Conservation (phyloP, 2,797 vertebrate species). For the Nyctalus aviator region DNA sequence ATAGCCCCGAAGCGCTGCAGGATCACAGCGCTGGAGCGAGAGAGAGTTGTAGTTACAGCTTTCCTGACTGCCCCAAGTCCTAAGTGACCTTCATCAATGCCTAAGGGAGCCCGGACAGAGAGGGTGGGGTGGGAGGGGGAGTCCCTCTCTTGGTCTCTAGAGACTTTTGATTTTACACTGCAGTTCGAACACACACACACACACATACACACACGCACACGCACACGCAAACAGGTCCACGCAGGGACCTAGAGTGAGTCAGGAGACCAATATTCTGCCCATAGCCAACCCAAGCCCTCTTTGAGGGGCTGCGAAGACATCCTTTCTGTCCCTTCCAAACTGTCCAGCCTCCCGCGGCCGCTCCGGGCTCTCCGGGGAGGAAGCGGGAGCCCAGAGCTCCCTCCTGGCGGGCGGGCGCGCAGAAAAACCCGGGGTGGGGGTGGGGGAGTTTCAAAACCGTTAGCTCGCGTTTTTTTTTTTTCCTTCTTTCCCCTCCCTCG, state of each 20-base stretch:
- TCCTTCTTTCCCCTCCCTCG: conserved; percentile 43
- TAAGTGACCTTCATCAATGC: conserved; percentile 16
- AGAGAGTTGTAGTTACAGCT: not conserved
- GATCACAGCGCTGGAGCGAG: not conserved
- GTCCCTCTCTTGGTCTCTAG: not conserved
- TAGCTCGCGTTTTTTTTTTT: conserved; percentile 73
- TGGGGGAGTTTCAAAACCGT: conserved; percentile 85
- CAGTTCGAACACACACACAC: not conserved
- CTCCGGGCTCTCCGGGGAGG: not conserved
- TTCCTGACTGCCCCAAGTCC: not conserved
- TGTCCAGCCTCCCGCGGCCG: not conserved
- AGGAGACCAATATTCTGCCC: conserved; percentile 24
- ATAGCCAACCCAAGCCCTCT: not conserved
- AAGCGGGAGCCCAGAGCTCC: conserved; percentile 52
- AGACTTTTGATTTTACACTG: conserved; percentile 44
- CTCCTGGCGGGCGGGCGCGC: not conserved
- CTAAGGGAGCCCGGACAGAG: too few relatives aligned
- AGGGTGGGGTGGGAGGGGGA: too few relatives aligned
- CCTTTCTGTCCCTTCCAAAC: conserved; percentile 34
- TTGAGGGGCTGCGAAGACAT: conserved; percentile 25
- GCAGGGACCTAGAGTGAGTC: conserved; percentile 25
- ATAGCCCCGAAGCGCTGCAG: not conserved
- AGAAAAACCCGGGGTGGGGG: conserved; percentile 74
- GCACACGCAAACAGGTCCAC: not conserved
- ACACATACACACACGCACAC: not conserved